These are phyloP conservation scores for Apodemia mormo DNA, from an alignment of 2,888 invertebrate species.

Conservation along the genomic window DNA sequence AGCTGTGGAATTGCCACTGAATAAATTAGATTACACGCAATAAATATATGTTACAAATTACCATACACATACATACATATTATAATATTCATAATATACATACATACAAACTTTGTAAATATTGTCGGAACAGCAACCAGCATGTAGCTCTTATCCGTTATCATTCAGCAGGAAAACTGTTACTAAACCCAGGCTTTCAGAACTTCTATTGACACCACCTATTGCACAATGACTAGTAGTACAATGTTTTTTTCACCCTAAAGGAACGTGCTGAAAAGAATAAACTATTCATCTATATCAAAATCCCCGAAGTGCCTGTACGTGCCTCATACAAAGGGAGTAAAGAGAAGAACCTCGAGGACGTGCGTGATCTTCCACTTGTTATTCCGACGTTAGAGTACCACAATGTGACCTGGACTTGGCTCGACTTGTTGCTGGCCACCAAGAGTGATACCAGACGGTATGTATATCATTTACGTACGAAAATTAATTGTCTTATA, in stretches of 20 bases:
- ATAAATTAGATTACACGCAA: too few relatives aligned
- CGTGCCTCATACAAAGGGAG: constrained; percentile 97
- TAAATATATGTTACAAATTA: too few relatives aligned
- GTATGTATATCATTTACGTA: constrained; percentile 56
- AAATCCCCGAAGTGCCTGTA: constrained; percentile 98
- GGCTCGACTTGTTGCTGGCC: constrained; percentile 97
- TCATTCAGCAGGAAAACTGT: too few relatives aligned
- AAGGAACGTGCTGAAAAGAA: constrained; percentile 98
- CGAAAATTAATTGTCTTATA: too few relatives aligned
- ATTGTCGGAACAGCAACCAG: too few relatives aligned
- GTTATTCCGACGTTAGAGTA: constrained; percentile 98
- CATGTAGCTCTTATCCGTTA: too few relatives aligned
- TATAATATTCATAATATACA: too few relatives aligned
- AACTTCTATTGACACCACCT: too few relatives aligned
- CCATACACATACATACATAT: too few relatives aligned
- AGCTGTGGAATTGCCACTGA: too few relatives aligned
- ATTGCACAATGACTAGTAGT: neutral
- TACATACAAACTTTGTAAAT: too few relatives aligned
- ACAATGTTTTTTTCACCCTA: neutral
- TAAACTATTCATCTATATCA: constrained; percentile 98
- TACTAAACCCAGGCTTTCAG: too few relatives aligned
- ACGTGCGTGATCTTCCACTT: constrained; percentile 95
- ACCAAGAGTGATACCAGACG: constrained; percentile 96
- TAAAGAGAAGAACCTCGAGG: constrained; percentile 98
- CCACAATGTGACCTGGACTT: constrained; percentile 99